Percentiles rank a stretch among this genome's conserved stretches.
These are phyloP conservation scores for Tinamus guttatus DNA, from an alignment of 2,113 vertebrate genomes.

Conservation along the genomic window DNA sequence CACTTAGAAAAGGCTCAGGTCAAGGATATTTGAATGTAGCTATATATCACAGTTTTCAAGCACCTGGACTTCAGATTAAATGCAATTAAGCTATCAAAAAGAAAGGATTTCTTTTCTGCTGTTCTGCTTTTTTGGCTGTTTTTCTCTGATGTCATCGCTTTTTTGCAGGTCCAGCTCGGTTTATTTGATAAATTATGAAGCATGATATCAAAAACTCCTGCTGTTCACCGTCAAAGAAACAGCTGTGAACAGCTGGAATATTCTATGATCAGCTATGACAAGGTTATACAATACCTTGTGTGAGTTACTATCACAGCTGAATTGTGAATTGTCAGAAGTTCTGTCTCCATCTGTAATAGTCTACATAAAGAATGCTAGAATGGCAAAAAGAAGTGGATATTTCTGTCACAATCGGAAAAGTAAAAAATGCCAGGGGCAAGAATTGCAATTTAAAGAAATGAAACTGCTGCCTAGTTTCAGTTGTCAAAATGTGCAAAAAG, in stretches of 20 bases:
- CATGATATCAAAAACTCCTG: not conserved
- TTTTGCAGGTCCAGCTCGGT: not conserved
- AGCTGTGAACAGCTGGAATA: not conserved
- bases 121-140: not conserved
- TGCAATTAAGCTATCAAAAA: not conserved
- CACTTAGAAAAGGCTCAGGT: not conserved
- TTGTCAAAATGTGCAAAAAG: not conserved
- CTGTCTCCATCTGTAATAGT: not conserved
- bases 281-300: not conserved
- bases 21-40: not conserved
- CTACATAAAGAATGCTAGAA: not conserved
- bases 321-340: not conserved
- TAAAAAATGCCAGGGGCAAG: not conserved
- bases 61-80: not conserved
- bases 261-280: not conserved
- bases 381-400: not conserved
- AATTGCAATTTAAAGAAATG: slow-evolving; percentile 21
- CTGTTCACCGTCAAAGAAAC: slow-evolving; percentile 8
- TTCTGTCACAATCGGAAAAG: not conserved
- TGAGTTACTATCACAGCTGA: not conserved
- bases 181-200: not conserved
- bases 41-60: not conserved
- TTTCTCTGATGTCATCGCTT: not conserved
- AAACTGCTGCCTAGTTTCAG: not conserved
- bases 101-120: not conserved